Evolutionary conservation across 1,140 invertebrate genomes (phyloP), one percentile per base, ranked within the genome.

Genomic region (Anastrepha obliqua): DNA sequence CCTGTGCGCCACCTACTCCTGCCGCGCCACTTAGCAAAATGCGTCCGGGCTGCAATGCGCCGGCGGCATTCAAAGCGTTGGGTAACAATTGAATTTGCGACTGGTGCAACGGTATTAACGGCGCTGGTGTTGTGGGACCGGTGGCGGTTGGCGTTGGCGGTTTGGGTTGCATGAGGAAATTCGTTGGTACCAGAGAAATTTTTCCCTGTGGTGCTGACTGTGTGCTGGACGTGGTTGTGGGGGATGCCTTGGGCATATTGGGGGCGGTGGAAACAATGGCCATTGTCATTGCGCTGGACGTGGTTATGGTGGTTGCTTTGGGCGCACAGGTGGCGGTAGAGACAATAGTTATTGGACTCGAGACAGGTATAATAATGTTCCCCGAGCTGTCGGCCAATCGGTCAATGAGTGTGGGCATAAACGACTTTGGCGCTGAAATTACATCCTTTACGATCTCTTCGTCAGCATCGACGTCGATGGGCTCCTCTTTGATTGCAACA

Each of bases 391-490:
- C 51, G 17, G 20, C 59, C 15, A 86, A 64, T 8, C 85, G 58
- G 8, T 86, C 85, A 11, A 62, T 29, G 2, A 60, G 60, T 87
- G 64, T 87, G 47, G 86, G 86, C 86, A 51, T 87, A 7, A 7
- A 20, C 39, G 47, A 5, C 62, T 55, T 85, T 13, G 13, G 29
- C 15, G 55, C 8, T 62, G 20, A 17, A 11, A 2, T 20, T 29
- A 29, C 29, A 29, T 29, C 29, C 29, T 29, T 29, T 1, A 29
- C 20, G 51, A 47, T 81, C 2, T 87, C 59, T 6, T 86, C 86
- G 0, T 92, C 91, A 15, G 92, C 91, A 88, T 93, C 92, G 44
- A 93, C 91, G 89, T 93, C 92, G 60, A 93, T 92, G 17, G 92
- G 92, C 62, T 93, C 92, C 65, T 92, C 90, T 85, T 93, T 93